These are phyloP conservation scores for Ranitomeya variabilis DNA, from an alignment of 2,113 vertebrate species.

Conservation along the genomic window DNA sequence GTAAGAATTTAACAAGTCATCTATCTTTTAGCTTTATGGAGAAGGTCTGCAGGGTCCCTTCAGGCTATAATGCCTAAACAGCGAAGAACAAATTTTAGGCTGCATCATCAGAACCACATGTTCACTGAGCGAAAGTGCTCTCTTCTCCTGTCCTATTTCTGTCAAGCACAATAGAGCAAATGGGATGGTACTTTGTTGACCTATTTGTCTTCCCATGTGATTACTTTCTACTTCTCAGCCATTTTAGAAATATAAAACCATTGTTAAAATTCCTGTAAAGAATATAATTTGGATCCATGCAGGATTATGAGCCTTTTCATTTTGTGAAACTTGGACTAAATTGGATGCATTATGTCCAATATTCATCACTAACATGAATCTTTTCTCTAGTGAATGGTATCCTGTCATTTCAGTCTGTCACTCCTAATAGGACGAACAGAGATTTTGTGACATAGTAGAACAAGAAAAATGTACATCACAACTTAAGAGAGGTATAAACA, in stretches of 20 bases:
- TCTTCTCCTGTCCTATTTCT: constrained; percentile 67
- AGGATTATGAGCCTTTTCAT: constrained; percentile 46
- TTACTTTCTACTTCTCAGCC: constrained; percentile 55
- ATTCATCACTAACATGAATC: constrained; percentile 51
- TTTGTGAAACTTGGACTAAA: constrained; percentile 46
- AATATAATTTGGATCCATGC: constrained; percentile 45
- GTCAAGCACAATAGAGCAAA: constrained; percentile 64
- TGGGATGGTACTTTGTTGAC: constrained; percentile 61
- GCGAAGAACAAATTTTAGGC: constrained; percentile 52
- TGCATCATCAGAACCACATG: constrained; percentile 60
- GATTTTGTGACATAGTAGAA: constrained; percentile 21
- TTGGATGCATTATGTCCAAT: constrained; percentile 54
- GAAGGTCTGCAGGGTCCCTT: constrained; percentile 56
- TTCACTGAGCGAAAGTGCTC: constrained; percentile 57
- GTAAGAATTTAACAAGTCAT: constrained; percentile 53
- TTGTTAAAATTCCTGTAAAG: constrained; percentile 55
- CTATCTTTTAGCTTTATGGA: constrained; percentile 53
- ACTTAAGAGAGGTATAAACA: not conserved
- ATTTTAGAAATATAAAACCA: constrained; percentile 55
- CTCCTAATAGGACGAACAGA: constrained; percentile 32
- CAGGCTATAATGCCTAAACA: constrained; percentile 54
- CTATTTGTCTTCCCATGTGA: constrained; percentile 61
- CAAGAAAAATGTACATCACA: constrained; percentile 4
- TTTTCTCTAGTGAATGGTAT: constrained; percentile 38
- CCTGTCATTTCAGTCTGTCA: constrained; percentile 43